phyloP scores from a whole-genome alignment of 2,797 vertebrate genomes.

The Distichodus sexfasciatus region DNA sequence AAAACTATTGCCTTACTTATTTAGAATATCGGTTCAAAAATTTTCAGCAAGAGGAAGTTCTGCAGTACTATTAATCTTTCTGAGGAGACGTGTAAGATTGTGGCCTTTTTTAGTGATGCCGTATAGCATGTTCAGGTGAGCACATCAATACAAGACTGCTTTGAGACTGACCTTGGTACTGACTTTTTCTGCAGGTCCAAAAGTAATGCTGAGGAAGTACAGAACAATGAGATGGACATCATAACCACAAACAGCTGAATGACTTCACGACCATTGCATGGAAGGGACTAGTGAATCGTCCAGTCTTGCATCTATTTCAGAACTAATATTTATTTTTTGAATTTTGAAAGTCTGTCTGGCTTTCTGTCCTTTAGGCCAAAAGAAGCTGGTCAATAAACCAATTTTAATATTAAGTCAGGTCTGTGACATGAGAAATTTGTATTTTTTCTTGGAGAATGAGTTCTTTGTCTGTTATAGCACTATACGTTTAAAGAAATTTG shows the following conservation, averaged over 20 bases:
- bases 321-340: neutral
- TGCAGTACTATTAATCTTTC: too few relatives aligned
- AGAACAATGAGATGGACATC: neutral
- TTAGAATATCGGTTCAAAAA: too few relatives aligned
- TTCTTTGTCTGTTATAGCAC: too few relatives aligned
- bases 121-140: too few relatives aligned
- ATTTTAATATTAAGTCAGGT: too few relatives aligned
- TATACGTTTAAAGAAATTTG: neutral
- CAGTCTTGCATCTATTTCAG: neutral
- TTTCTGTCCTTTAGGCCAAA: neutral
- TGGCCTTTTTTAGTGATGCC: too few relatives aligned
- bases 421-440: too few relatives aligned
- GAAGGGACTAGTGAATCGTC: neutral
- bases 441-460: too few relatives aligned
- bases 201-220: neutral
- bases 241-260: neutral
- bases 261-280: neutral
- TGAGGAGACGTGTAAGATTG: too few relatives aligned
- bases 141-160: too few relatives aligned
- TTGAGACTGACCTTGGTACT: neutral
- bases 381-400: neutral
- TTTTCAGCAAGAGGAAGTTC: too few relatives aligned
- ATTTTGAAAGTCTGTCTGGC: neutral
- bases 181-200: constrained; percentile 4
- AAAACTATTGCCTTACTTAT: too few relatives aligned